Conservation (phyloP, 2,113 vertebrate genomes). For the Rissa tridactyla region DNA sequence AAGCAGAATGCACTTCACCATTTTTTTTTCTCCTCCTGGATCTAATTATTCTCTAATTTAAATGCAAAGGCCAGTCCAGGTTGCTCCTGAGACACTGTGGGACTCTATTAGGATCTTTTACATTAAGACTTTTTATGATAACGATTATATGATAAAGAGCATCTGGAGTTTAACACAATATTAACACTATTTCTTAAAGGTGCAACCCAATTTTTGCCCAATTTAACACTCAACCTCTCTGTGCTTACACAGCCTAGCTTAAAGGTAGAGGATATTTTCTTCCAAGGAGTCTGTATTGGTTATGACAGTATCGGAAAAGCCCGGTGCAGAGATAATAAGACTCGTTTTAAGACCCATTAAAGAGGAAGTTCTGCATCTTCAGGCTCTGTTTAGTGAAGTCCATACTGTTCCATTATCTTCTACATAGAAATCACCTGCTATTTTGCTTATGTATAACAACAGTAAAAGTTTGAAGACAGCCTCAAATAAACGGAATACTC, state of each 20-base stretch:
- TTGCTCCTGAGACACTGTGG: slow-evolving; percentile 61
- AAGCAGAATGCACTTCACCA: slow-evolving; percentile 19
- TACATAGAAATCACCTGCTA: background rate
- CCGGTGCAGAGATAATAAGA: rapidly evolving
- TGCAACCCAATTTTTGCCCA: slow-evolving; percentile 20
- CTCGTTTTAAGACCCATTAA: background rate
- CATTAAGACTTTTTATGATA: slow-evolving; percentile 75
- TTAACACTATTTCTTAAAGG: slow-evolving; percentile 68
- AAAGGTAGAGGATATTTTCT: background rate
- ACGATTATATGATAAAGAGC: slow-evolving; percentile 77
- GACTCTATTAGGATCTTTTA: slow-evolving; percentile 61
- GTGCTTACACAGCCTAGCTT: background rate
- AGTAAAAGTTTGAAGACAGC: background rate
- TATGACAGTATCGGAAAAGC: background rate
- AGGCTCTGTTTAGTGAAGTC: background rate
- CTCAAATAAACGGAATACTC: background rate
- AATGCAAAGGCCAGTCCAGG: slow-evolving; percentile 70
- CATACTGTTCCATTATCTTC: background rate
- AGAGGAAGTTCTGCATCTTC: background rate
- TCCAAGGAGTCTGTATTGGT: background rate
- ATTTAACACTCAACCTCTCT: background rate
- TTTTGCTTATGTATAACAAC: background rate
- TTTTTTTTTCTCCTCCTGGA: slow-evolving; percentile 48
- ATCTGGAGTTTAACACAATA: slow-evolving; percentile 71
- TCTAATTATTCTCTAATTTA: slow-evolving; percentile 76